A percentile compares a stretch with the other conserved stretches of the same genome.
Conservation (phyloP, 35 echinoderm and acorn worm genomes). For the Stichopus chloronotus region DNA sequence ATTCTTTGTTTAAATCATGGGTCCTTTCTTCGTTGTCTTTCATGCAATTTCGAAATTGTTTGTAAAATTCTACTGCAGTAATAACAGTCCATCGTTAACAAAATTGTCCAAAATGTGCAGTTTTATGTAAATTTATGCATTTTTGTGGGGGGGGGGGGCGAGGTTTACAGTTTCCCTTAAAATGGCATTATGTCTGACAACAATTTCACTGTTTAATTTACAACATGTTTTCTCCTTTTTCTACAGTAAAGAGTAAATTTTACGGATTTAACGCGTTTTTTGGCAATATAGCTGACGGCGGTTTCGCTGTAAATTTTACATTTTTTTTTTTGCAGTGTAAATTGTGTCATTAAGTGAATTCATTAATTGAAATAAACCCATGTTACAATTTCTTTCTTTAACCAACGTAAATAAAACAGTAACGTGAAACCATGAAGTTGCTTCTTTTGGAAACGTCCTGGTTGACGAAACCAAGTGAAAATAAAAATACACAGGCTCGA, state of each 20-base stretch:
- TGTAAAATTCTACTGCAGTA: not conserved
- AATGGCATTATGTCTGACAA: not conserved
- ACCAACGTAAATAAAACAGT: too few species aligned
- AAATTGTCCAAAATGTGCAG: not conserved
- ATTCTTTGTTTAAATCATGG: not conserved
- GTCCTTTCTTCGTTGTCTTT: not conserved
- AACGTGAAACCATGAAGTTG: too few species aligned
- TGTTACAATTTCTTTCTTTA: too few species aligned
- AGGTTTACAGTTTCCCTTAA: not conserved
- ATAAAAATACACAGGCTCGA: too few species aligned
- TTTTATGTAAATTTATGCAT: not conserved
- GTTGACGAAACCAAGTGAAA: too few species aligned
- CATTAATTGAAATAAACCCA: too few species aligned
- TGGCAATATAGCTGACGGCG: not conserved
- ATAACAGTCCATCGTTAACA: not conserved
- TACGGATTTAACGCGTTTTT: not conserved
- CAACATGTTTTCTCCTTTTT: not conserved
- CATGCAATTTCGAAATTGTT: not conserved
- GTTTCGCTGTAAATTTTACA: not conserved
- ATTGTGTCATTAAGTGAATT: too few species aligned
- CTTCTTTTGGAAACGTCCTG: too few species aligned
- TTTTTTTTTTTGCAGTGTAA: too few species aligned
- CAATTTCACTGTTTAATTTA: conserved; percentile 17
- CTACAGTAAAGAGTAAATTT: not conserved
- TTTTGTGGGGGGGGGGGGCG: not conserved